Percentiles rank a stretch among this genome's conserved stretches.
phyloP scores from a whole-genome alignment of 2,888 invertebrate genomes.

The Eurois occulta region DNA sequence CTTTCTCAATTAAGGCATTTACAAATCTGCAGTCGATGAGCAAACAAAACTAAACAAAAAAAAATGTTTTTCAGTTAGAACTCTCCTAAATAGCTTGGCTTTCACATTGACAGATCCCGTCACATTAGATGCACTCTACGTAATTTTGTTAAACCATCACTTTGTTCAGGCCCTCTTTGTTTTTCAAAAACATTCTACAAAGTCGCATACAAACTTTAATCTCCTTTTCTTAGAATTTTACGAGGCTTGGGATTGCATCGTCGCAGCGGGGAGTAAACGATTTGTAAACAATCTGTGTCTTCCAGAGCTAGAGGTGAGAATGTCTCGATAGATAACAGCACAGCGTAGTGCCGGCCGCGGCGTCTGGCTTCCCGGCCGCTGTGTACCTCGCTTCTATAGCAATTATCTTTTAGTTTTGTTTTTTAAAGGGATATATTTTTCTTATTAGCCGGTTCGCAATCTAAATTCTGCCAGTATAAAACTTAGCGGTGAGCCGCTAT shows the following conservation, averaged over 20 bases:
- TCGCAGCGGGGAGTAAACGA: conserved; percentile 20
- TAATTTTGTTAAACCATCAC: not conserved
- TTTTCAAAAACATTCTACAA: not conserved
- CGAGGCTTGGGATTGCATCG: conserved; percentile 20
- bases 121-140: not conserved
- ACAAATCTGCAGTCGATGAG: not conserved
- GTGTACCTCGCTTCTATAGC: not conserved
- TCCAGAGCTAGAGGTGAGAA: conserved; percentile 14
- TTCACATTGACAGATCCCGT: not conserved
- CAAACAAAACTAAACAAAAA: not conserved
- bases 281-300: conserved; percentile 52
- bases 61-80: not conserved
- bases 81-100: not conserved
- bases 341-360: not conserved
- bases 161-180: not conserved
- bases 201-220: not conserved
- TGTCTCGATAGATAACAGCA: conserved; percentile 13
- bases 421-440: not conserved
- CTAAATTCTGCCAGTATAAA: not conserved
- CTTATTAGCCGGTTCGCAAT: too few species aligned
- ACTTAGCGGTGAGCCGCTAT: too few species aligned
- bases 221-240: conserved; percentile 18
- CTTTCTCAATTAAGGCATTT: not conserved
- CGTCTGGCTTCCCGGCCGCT: not conserved
- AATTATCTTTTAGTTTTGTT: conserved; percentile 14